Conservation (phyloP, 2,113 vertebrate species). For the Dryoscopus gambensis region DNA sequence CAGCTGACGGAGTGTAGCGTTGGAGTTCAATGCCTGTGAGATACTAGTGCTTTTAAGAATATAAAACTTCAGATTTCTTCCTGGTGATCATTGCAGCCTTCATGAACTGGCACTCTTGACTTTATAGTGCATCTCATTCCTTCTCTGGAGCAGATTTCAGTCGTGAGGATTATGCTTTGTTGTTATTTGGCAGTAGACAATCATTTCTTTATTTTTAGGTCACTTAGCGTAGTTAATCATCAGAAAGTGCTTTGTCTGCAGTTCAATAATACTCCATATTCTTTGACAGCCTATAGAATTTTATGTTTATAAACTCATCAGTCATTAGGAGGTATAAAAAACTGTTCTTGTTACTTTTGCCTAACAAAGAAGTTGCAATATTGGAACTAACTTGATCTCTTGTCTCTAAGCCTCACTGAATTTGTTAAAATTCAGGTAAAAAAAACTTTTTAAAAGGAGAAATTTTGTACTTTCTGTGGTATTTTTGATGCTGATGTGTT, state of each 20-base stretch:
- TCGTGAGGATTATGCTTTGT: not conserved
- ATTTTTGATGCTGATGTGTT: not conserved
- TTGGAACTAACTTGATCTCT: not conserved
- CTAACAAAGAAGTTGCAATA: not conserved
- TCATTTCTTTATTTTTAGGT: not conserved
- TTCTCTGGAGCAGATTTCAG: not conserved
- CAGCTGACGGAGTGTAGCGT: fast-evolving
- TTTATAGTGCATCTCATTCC: not conserved
- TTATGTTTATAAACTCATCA: not conserved
- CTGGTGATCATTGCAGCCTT: not conserved
- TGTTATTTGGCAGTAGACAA: not conserved
- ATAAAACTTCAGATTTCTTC: not conserved
- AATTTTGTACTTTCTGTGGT: not conserved
- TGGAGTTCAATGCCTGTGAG: not conserved
- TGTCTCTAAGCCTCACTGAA: not conserved
- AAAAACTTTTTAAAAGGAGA: not conserved
- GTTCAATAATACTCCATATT: not conserved
- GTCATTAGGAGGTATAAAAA: not conserved
- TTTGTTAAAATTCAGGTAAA: not conserved
- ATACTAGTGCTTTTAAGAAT: not conserved
- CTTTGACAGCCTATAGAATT: not conserved
- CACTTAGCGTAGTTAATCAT: not conserved
- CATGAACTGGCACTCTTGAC: not conserved
- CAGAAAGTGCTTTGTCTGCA: not conserved
- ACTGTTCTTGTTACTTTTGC: not conserved